A percentile compares a stretch with the other conserved stretches of the same genome.
Evolutionary conservation across 2,797 vertebrate genomes (phyloP).

Genomic region (Siniperca scherzeri): DNA sequence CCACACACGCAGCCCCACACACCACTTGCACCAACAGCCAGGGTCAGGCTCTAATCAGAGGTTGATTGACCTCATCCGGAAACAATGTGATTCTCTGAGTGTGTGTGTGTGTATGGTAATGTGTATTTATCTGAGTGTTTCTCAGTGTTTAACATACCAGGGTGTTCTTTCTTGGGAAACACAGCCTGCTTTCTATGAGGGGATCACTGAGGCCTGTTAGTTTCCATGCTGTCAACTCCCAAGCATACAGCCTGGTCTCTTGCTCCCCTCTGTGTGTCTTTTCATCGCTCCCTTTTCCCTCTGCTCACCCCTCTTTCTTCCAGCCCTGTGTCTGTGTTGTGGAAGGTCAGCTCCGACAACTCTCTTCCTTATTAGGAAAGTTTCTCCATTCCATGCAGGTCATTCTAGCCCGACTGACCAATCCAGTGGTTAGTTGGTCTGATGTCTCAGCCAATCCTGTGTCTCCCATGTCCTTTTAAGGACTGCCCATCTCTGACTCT

Average conservation of each 20-base stretch:
- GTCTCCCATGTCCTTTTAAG: conserved; percentile 92
- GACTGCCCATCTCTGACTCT: conserved; percentile 85
- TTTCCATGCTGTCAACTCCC: conserved; percentile 84
- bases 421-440: conserved; percentile 68
- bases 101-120: conserved; percentile 31
- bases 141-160: conserved; percentile 70
- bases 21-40: conserved; percentile 7
- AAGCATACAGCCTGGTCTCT: conserved; percentile 56
- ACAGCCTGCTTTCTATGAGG: conserved; percentile 66
- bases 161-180: conserved; percentile 63
- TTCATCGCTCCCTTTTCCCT: conserved; percentile 49
- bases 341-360: conserved; percentile 77
- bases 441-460: conserved; percentile 84
- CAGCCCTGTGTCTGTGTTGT: conserved; percentile 48
- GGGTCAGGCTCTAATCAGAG: conserved; percentile 58
- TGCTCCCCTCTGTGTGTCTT: conserved; percentile 42
- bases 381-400: conserved; percentile 89
- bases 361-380: conserved; percentile 90
- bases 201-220: conserved; percentile 67
- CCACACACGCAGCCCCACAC: conserved; percentile 35
- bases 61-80: conserved; percentile 74
- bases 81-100: conserved; percentile 73
- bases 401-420: conserved; percentile 84
- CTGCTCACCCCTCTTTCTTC: conserved; percentile 36
- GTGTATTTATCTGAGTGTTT: conserved; percentile 59